A percentile compares a stretch with the other conserved stretches of the same genome.
phyloP scores from a whole-genome alignment of 2,888 invertebrate species.

The Phortica okadai region DNA sequence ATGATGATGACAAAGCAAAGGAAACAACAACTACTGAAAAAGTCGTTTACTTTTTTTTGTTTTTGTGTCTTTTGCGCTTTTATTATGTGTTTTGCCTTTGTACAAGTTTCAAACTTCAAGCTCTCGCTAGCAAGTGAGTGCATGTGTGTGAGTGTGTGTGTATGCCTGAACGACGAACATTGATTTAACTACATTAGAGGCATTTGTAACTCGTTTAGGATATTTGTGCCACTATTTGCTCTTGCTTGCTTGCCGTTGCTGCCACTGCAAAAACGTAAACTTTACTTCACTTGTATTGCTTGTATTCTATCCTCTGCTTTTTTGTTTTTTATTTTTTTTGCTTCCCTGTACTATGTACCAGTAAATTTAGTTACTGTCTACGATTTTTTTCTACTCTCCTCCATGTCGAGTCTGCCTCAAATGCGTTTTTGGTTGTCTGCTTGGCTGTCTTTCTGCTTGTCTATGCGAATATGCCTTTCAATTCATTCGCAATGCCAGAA shows the following conservation, averaged over 20 bases:
- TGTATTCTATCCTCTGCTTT: not conserved
- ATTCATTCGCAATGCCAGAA: too few species aligned
- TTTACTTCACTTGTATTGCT: not conserved
- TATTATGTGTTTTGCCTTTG: not conserved
- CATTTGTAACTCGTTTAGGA: constrained; percentile 71
- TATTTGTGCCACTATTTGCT: constrained; percentile 49
- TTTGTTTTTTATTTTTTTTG: constrained; percentile 14
- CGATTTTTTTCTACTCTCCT: not conserved
- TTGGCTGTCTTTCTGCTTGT: constrained; percentile 3
- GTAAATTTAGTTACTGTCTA: constrained; percentile 24
- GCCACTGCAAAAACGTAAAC: not conserved
- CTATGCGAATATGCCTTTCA: too few species aligned
- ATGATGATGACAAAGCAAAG: not conserved
- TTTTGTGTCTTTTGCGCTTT: constrained; percentile 44
- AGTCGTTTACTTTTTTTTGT: not conserved
- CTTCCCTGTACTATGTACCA: not conserved
- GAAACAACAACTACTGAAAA: not conserved
- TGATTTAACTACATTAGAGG: constrained; percentile 76
- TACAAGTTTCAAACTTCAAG: constrained; percentile 24
- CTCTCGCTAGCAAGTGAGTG: not conserved
- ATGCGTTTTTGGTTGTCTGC: not conserved
- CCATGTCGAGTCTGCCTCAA: not conserved
- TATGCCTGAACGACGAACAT: constrained; percentile 57
- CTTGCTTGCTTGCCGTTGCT: not conserved
- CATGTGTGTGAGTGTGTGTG: too few species aligned